Conservation (phyloP, 2,113 vertebrate species). For the Psilopsiagon aurifrons region DNA sequence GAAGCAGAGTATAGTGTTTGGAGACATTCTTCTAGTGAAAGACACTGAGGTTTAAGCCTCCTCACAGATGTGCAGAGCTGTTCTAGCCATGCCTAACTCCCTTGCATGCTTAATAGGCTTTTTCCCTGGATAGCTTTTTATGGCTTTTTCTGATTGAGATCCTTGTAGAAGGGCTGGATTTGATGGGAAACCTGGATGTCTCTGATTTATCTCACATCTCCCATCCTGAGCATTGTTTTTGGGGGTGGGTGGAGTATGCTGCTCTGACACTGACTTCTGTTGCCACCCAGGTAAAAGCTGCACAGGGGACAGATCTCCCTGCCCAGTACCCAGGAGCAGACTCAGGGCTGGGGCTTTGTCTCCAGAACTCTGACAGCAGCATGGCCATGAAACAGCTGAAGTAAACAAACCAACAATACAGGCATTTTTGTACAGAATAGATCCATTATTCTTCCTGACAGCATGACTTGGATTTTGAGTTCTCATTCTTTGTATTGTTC, state of each 20-base stretch:
- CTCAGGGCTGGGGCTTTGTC: constrained; percentile 58
- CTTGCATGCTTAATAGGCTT: not conserved
- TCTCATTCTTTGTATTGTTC: constrained; percentile 63
- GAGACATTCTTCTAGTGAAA: not conserved
- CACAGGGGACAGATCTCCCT: not conserved
- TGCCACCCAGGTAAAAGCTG: not conserved
- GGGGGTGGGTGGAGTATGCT: not conserved
- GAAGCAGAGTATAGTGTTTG: not conserved
- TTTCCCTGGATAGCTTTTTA: not conserved
- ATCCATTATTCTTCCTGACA: constrained; percentile 70
- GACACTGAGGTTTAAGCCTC: not conserved
- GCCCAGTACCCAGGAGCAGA: not conserved
- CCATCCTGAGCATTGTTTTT: fast-evolving
- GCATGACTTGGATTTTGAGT: constrained; percentile 62
- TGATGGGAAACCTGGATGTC: not conserved
- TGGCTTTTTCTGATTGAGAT: not conserved
- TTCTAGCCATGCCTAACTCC: not conserved
- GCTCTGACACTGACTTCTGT: not conserved
- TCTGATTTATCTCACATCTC: not conserved
- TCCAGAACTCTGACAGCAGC: constrained; percentile 51
- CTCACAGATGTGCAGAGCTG: constrained; percentile 3
- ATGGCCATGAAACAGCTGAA: constrained; percentile 64
- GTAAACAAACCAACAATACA: constrained; percentile 76
- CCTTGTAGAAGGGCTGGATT: not conserved
- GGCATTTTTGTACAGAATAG: constrained; percentile 72